A percentile compares a stretch with the other conserved stretches of the same genome.
These are phyloP conservation scores for Chymomyza fuscimana DNA, from an alignment of 2,888 invertebrate species.

Conservation along the genomic window DNA sequence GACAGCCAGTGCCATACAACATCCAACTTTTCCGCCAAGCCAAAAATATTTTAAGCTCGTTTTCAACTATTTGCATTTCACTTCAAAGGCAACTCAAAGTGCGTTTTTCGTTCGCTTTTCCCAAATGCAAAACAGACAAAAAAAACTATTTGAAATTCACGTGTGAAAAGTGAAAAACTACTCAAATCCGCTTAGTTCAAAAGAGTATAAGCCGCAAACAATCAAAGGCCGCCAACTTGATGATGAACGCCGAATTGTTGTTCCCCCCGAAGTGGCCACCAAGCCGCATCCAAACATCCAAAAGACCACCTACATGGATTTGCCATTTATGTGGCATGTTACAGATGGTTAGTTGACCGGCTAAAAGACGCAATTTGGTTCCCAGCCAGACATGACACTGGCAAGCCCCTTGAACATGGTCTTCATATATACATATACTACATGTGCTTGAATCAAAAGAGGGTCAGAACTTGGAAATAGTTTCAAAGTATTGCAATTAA, in stretches of 20 bases:
- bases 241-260: slow-evolving; percentile 10
- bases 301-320: slow-evolving; percentile 41
- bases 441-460: not conserved
- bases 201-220: slow-evolving; percentile 4
- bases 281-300: slow-evolving; percentile 23
- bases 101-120: slow-evolving; percentile 18
- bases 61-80: slow-evolving; percentile 21
- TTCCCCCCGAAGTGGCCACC: slow-evolving; percentile 17
- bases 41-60: slow-evolving; percentile 26
- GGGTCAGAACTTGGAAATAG: not conserved
- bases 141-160: not conserved
- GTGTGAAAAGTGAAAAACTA: slow-evolving; percentile 12
- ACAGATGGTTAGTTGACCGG: not conserved
- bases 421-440: not conserved
- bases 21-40: slow-evolving; percentile 37
- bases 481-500: not conserved
- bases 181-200: slow-evolving; percentile 16
- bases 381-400: not conserved
- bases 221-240: slow-evolving; percentile 26
- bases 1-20: not conserved
- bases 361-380: not conserved
- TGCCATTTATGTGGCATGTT: slow-evolving; percentile 30
- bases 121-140: slow-evolving; percentile 10
- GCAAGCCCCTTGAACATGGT: not conserved
- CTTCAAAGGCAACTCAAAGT: slow-evolving; percentile 32